Evolutionary conservation across 2,888 invertebrate genomes (phyloP), one percentile per base, ranked within the genome.

Genomic region (Chrysotoxum bicinctum): DNA sequence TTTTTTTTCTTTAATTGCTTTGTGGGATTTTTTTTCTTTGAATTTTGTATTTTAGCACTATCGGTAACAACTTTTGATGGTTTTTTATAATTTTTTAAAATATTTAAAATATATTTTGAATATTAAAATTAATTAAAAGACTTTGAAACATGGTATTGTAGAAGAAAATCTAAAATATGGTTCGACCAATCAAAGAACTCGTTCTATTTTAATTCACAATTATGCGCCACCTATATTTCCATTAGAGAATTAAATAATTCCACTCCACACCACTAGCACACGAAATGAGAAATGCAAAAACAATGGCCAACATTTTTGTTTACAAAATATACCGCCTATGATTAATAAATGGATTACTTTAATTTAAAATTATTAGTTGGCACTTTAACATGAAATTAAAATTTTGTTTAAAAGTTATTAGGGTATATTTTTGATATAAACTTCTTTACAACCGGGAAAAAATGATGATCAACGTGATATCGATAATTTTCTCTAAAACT

Each of bases 171-270:
- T 76, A 68, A 50, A 77, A 69, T 76, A 48, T 54, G 72, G 56
- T 48, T 54, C 58, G 68, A 68, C 85, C 85, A 85, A 85, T 85
- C 85, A 85, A 37, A 77, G 48, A 43, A 64, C 68, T 81, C 72
- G 85, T 85, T 85, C 81, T 85, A 85, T 77, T 72, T 48, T 19
- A 21, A 43, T 54, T 14, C 2, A 23, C 19, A 7, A 14, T 3
- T 19, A 72, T 60, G 60, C 85, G 81, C 72, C 85, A 81, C 73
- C 85, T 85, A 64, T 37, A 62, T 73, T 12, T 81, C 45, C 62
- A 58, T 23, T 21, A 26, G 10, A 7, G 35, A 45, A 21, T 2
- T n/a, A 6, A 16, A 35, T 32, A 40, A 35, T 66, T 43, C 43
- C 16, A 62, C 43, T 35, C 48, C 73, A 62, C 43, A 30, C 26